phyloP scores from a whole-genome alignment of 2,797 vertebrate species.

The Sebastes minor region DNA sequence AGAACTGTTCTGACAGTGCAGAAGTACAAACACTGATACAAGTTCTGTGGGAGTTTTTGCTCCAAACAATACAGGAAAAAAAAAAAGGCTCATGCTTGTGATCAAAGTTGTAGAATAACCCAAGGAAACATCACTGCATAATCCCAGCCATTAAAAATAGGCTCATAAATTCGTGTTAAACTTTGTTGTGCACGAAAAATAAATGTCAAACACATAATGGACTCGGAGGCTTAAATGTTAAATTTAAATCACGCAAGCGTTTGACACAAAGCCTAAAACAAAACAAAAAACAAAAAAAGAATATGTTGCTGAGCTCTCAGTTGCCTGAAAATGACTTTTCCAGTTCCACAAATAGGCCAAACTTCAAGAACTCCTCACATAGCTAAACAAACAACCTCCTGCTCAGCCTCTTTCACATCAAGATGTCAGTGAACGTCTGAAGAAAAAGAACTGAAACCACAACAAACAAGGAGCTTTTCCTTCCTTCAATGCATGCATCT shows the following conservation, averaged over 20 bases:
- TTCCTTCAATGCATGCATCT: constrained; percentile 20
- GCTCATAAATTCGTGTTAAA: constrained; percentile 36
- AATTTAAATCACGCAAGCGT: constrained; percentile 46
- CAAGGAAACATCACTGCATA: constrained; percentile 47
- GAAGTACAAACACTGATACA: constrained; percentile 60
- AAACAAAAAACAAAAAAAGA: constrained; percentile 4
- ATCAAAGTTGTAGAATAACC: constrained; percentile 63
- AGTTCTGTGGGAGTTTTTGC: constrained; percentile 60
- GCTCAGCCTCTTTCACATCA: constrained; percentile 35
- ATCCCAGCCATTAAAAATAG: constrained; percentile 59
- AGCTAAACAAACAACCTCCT: constrained; percentile 50
- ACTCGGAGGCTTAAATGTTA: constrained; percentile 53
- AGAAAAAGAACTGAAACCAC: constrained; percentile 31
- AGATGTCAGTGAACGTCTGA: constrained; percentile 25
- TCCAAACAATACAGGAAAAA: constrained; percentile 50
- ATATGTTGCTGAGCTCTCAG: constrained; percentile 8
- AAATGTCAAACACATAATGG: constrained; percentile 47
- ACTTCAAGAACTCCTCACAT: constrained; percentile 48
- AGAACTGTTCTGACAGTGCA: constrained; percentile 65
- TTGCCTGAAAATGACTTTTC: constrained; percentile 36
- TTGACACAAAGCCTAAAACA: constrained; percentile 42
- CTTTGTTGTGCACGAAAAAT: constrained; percentile 45
- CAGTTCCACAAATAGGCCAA: constrained; percentile 50
- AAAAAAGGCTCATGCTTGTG: constrained; percentile 34
- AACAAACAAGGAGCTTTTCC: constrained; percentile 37